phyloP scores from a whole-genome alignment of 2,888 invertebrate species.

The Acanthoscelides obtectus region DNA sequence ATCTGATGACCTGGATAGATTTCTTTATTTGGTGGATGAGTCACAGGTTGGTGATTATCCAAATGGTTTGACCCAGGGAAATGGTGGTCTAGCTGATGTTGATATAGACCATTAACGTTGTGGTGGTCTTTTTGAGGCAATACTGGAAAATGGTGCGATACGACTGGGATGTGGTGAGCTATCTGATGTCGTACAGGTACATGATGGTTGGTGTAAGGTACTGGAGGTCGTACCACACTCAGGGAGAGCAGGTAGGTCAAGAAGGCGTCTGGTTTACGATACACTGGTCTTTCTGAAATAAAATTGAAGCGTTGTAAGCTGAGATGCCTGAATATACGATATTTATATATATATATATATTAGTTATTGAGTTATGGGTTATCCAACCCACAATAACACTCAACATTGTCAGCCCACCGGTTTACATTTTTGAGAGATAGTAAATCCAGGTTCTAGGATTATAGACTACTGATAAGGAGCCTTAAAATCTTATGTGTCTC shows the following conservation, averaged over 20 bases:
- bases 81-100: neutral
- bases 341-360: too few relatives aligned
- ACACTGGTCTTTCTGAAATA: neutral
- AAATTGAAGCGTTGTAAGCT: too few relatives aligned
- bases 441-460: too few relatives aligned
- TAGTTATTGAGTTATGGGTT: too few relatives aligned
- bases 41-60: neutral
- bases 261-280: conserved; percentile 33
- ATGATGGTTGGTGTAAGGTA: neutral
- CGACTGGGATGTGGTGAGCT: neutral
- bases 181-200: conserved; percentile 9
- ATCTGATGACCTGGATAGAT: neutral
- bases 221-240: conserved; percentile 22
- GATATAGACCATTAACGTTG: conserved; percentile 5
- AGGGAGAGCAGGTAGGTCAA: conserved; percentile 53
- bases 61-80: neutral
- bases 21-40: too few relatives aligned
- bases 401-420: too few relatives aligned
- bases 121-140: neutral
- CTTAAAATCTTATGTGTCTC: too few relatives aligned
- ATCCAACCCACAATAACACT: too few relatives aligned
- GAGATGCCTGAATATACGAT: too few relatives aligned
- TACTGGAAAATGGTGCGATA: neutral
- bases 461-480: too few relatives aligned
- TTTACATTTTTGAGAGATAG: too few relatives aligned